These are phyloP conservation scores for Gerris lacustris DNA, from an alignment of 2,888 invertebrate genomes.

Conservation along the genomic window DNA sequence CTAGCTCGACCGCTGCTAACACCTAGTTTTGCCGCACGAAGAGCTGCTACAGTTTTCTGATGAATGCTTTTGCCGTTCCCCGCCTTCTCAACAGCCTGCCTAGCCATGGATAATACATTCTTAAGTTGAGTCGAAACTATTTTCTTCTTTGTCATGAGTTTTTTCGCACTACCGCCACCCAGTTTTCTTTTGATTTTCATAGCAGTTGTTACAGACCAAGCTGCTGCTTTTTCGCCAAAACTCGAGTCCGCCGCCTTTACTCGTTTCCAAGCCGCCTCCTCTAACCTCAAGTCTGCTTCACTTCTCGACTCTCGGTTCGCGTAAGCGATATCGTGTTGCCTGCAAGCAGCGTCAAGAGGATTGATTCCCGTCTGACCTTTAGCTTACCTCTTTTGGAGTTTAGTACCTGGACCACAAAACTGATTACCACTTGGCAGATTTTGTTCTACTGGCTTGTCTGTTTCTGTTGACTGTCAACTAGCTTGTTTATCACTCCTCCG, in stretches of 20 bases:
- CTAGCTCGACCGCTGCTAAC: too few relatives aligned
- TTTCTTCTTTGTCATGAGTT: too few relatives aligned
- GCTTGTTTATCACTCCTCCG: not conserved
- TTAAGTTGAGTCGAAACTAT: too few relatives aligned
- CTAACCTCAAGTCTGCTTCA: conserved; percentile 19
- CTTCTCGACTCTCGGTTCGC: conserved; percentile 5
- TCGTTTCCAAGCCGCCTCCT: conserved; percentile 20
- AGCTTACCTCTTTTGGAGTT: conserved; percentile 26
- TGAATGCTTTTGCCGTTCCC: too few relatives aligned
- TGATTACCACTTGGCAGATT: conserved; percentile 16
- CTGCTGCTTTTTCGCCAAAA: conserved; percentile 21
- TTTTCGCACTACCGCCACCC: conserved; percentile 16
- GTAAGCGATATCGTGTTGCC: conserved; percentile 23
- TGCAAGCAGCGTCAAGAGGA: conserved; percentile 33
- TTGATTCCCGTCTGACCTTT: conserved; percentile 35
- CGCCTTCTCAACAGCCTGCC: too few relatives aligned
- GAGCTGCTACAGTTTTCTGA: too few relatives aligned
- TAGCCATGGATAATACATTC: too few relatives aligned
- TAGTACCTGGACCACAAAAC: conserved; percentile 19
- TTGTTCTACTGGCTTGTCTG: not conserved
- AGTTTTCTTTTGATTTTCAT: conserved; percentile 26
- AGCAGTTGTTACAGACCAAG: conserved; percentile 20
- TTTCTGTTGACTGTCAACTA: not conserved
- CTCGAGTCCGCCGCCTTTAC: conserved; percentile 18
- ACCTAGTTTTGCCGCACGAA: too few relatives aligned